Conservation (phyloP, 1,140 invertebrate species). For the Lanistes nyassanus region DNA sequence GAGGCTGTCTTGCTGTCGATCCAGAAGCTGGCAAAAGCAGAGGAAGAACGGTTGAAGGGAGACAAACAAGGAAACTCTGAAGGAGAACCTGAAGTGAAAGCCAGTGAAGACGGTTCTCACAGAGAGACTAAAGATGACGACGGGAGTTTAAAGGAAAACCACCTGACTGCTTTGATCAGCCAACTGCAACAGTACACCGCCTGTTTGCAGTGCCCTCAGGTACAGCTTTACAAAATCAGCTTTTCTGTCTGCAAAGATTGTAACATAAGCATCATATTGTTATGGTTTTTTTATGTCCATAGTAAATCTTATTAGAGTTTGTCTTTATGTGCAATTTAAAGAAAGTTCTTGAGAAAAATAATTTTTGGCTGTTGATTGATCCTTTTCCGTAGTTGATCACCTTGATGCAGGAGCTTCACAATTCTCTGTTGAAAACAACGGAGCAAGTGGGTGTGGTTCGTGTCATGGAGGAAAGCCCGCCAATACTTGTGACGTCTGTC, state of each 20-base stretch:
- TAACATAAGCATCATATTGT: no score
- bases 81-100: not conserved
- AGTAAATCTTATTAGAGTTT: no score
- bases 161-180: not conserved
- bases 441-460: not conserved
- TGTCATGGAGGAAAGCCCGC: not conserved
- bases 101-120: not conserved
- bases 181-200: conserved; percentile 1
- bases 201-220: conserved; percentile 4
- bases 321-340: no score
- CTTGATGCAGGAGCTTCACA: no score
- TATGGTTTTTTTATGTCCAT: no score
- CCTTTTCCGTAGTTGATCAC: no score
- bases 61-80: not conserved
- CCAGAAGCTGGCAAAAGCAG: conserved; percentile 47
- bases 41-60: conserved; percentile 13
- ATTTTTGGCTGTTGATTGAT: no score
- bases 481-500: not conserved
- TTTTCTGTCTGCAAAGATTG: no score
- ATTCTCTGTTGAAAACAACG: not conserved
- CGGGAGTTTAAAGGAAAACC: conserved; percentile 3
- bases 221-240: not conserved
- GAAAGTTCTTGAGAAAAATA: no score
- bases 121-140: not conserved
- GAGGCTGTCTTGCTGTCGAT: conserved; percentile 44